These are phyloP conservation scores for Phytoseiulus persimilis DNA, from an alignment of 2,888 invertebrate species.

Conservation along the genomic window DNA sequence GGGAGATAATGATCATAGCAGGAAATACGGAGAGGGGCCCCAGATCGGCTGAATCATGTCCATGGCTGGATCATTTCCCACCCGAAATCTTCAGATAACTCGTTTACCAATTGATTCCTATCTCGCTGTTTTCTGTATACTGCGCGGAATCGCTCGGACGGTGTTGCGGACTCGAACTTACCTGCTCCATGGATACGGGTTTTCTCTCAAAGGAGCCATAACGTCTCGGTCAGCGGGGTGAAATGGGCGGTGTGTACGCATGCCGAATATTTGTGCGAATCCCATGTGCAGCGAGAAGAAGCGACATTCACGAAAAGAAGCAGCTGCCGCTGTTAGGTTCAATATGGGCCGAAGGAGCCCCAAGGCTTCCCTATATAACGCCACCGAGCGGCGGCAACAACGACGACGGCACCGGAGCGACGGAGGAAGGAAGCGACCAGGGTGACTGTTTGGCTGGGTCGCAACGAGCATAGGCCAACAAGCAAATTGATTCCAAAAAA, in stretches of 20 bases:
- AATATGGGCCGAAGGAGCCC: background rate
- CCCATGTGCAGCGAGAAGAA: background rate
- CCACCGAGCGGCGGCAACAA: background rate
- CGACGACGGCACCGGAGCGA: background rate
- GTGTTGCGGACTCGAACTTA: no score
- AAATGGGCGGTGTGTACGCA: background rate
- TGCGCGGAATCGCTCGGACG: no score
- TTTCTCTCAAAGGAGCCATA: background rate
- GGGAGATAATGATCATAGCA: no score
- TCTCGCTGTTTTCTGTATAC: no score
- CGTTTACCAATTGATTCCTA: no score
- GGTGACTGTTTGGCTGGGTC: slow-evolving; percentile 5
- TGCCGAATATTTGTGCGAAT: background rate
- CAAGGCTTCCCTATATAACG: background rate
- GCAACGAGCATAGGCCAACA: background rate
- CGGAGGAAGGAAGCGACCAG: background rate
- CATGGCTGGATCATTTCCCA: no score
- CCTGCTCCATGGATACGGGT: no score
- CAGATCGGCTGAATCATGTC: no score
- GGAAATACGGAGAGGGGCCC: no score
- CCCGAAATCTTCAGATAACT: no score
- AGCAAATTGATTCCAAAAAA: slow-evolving; percentile 5
- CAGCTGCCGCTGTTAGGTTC: background rate
- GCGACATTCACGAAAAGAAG: background rate
- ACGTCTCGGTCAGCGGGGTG: background rate